Base-by-base conservation (phyloP, 2,113 vertebrate species). In the Dendrocopos noguchii region DNA sequence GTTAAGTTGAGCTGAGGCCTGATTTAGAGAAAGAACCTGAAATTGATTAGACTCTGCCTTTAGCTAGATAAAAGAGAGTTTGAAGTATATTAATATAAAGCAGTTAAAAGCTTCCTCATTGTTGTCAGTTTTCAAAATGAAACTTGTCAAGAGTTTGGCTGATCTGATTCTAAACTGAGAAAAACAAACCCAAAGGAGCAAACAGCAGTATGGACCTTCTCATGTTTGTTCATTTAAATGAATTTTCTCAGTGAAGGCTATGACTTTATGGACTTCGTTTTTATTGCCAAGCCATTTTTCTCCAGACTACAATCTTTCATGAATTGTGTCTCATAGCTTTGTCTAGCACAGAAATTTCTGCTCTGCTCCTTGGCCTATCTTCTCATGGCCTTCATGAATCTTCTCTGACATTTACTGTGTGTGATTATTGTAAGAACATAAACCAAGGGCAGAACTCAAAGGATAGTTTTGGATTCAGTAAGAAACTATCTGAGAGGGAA, bases 1-100 rank as follows among this genome's bases (percentile, higher is more conserved):
- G 97, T 86, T 84, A 94, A 81, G 95, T 93, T 96, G 94, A 97
- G 72, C 88, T 56, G 83, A 97, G 96, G 94, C 84, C 90, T 93
- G 93, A 90, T 93, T 95, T 81, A 73, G 93, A 95, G 85, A 92
- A 95, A 90, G 92, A 96, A 95, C 97, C 96, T 96, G 97, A 87
- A 87, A 96, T 92, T 94, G 85, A 97, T 97, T 97, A 97, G 96
- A 85, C 63, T 36, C 56, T 93, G 94, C 94, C 82, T 96, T 82
- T 93, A 96, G 96, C 95, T 93, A 96, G 96, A 96, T 96, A 91
- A 86, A 94, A 92, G 90, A 39, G 91, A 91, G 67, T 88, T 95
- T 78, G 82, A 93, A 85, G 91, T 71, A 84, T 74, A 66, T 87
- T 91, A 68, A 91, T 79, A 84, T 76, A 92, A 94, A 86, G 66